Evolutionary conservation across 1,140 invertebrate species (phyloP), one percentile per base, ranked within the genome.

Genomic region (Cylas formicarius): DNA sequence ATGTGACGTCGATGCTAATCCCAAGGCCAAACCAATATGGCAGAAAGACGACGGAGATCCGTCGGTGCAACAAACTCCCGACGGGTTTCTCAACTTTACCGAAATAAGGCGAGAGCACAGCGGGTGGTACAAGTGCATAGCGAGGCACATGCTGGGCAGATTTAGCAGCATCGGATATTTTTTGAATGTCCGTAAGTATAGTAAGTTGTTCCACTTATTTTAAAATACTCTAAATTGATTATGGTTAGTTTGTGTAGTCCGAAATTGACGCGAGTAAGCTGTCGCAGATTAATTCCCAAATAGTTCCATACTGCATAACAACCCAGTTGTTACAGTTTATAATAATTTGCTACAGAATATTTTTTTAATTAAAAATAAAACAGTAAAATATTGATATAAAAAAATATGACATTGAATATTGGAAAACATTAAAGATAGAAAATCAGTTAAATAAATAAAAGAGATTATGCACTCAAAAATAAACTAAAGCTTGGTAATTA

Each of bases 1-100:
- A 67, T 93, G 89, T 65, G 86, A 89, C 59, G 86, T 92, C 43
- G 87, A 92, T 68, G 86, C 88, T 53, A 92, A 92, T 71, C 90
- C 90, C 21, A 77, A 81, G 21, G 84, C 84, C n/a, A 71, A 75
- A n/a, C 85, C 88, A 16, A 72, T 82, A 55, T 93, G 90, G 90
- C 77, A 86, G 57, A 78, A 84, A 29, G 77, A 80, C 61, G 72
- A 74, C 41, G 67, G 68, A 18, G 72, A 72, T 44, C 69, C 72
- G 36, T 75, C 76, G 61, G 80, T 83, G 46, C 75, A 74, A 53
- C 80, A 79, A 72, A 79, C 72, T 53, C 75, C 73, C 50, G 81
- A 83, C 52, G 86, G 84, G 34, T 85, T 81, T 65, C 72, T 90
- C 39, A 89, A 89, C 68, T 90, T 90, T 70, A 80, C 79, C 32